Conservation (phyloP, 2,113 vertebrate genomes). For the Helogale parvula region DNA sequence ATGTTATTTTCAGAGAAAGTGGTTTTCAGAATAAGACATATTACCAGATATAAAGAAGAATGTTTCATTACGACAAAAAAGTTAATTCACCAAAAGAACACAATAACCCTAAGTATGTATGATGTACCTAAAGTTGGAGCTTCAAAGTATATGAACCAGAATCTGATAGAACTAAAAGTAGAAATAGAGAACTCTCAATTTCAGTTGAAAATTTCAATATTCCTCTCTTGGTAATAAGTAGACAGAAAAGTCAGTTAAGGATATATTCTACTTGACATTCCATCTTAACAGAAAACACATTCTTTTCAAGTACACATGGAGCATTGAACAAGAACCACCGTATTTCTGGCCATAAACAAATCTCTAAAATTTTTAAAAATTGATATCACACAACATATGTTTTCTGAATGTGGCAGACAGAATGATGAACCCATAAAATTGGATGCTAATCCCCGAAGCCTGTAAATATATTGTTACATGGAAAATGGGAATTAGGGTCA, state of each 20-base stretch:
- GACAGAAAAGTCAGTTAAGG: not conserved
- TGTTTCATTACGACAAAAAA: not conserved
- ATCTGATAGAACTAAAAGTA: not conserved
- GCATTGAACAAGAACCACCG: not conserved
- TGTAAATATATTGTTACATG: not conserved
- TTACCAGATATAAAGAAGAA: not conserved
- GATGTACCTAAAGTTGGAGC: not conserved
- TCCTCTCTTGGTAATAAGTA: not conserved
- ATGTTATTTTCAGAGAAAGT: not conserved
- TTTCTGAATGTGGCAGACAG: not conserved
- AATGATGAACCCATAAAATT: not conserved
- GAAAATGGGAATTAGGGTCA: not conserved
- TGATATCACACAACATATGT: not conserved
- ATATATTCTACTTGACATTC: not conserved
- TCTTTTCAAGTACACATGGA: not conserved
- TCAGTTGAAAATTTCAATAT: not conserved
- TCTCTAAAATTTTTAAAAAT: not conserved
- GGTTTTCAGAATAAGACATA: not conserved
- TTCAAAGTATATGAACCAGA: not conserved
- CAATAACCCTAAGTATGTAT: not conserved
- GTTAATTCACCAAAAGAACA: not conserved
- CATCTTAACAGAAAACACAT: not conserved
- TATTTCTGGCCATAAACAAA: not conserved
- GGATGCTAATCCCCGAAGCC: not conserved
- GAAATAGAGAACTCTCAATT: not conserved